A percentile compares a stretch with the other conserved stretches of the same genome.
phyloP scores from a whole-genome alignment of 2,797 vertebrate genomes.

The Danio aesculapii region DNA sequence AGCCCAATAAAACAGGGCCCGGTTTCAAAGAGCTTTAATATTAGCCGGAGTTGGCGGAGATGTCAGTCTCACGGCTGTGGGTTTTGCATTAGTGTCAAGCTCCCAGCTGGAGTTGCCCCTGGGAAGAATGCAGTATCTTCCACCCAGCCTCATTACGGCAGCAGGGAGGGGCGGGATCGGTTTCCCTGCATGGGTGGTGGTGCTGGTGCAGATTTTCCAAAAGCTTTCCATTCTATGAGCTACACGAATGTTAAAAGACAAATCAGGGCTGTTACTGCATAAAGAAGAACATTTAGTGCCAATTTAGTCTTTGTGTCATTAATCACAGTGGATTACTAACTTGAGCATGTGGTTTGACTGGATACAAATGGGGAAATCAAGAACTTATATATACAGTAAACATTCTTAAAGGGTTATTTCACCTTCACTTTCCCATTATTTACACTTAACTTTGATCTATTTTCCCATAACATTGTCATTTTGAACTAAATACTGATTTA shows the following conservation, averaged over 20 bases:
- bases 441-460: too few species aligned
- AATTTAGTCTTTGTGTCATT: neutral
- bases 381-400: too few species aligned
- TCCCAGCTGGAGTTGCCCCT: constrained; percentile 63
- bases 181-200: constrained; percentile 54
- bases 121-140: constrained; percentile 62
- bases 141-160: constrained; percentile 56
- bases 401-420: too few species aligned
- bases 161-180: constrained; percentile 54
- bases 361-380: too few species aligned
- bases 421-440: too few species aligned
- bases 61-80: constrained; percentile 60
- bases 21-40: constrained; percentile 57
- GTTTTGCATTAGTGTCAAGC: constrained; percentile 59
- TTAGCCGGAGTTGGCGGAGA: constrained; percentile 51
- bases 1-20: constrained; percentile 51
- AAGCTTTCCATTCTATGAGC: constrained; percentile 43
- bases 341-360: too few species aligned
- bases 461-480: too few species aligned
- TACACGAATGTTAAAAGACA: constrained; percentile 34
- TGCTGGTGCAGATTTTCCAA: constrained; percentile 47
- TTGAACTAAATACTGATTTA: too few species aligned
- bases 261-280: constrained; percentile 15
- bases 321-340: neutral
- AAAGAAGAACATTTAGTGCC: constrained; percentile 6